Evolutionary conservation across 2,113 vertebrate species (phyloP).

Genomic region (Vulpes lagopus): DNA sequence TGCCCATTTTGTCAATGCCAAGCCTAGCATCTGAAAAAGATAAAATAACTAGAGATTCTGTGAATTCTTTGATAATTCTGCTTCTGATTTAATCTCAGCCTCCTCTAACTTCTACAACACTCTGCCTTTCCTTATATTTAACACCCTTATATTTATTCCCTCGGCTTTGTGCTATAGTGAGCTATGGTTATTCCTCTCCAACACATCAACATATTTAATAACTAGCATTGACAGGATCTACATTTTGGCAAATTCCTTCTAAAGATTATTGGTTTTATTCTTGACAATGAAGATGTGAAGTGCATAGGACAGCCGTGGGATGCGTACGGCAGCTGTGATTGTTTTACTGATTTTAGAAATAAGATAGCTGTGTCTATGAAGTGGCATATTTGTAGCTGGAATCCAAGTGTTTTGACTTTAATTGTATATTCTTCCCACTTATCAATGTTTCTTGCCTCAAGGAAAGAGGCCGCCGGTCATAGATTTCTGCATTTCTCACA

Average conservation of each 20-base stretch:
- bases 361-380: neutral
- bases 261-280: neutral
- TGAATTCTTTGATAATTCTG: neutral
- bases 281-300: neutral
- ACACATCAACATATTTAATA: neutral
- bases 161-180: neutral
- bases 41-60: neutral
- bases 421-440: neutral
- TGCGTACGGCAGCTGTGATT: neutral
- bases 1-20: neutral
- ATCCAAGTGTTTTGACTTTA: neutral
- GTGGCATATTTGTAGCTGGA: neutral
- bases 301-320: neutral
- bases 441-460: neutral
- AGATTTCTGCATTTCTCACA: neutral
- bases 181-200: neutral
- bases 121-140: neutral
- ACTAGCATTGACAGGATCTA: neutral
- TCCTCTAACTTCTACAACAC: neutral
- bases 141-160: too few species aligned
- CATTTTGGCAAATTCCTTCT: neutral
- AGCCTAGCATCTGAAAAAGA: neutral
- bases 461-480: neutral
- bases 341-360: neutral
- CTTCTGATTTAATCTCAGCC: neutral